Evolutionary conservation across 1,140 invertebrate genomes (phyloP).

Genomic region (Myzus persicae): DNA sequence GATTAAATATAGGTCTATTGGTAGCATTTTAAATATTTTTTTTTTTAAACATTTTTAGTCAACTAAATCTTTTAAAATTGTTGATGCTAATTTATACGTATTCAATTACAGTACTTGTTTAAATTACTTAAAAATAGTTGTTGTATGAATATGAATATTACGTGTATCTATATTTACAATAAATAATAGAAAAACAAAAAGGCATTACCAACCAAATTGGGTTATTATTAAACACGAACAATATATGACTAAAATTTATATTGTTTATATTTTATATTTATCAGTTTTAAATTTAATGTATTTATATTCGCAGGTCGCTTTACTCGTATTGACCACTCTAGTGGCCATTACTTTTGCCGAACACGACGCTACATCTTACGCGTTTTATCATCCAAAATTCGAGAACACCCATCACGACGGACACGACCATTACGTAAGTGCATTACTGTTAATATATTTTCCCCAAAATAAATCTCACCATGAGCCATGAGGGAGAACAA

Average conservation of each 20-base stretch:
- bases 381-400: constrained; percentile 33
- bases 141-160: not conserved
- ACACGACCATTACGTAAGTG: constrained; percentile 42
- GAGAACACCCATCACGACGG: not conserved
- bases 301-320: not conserved
- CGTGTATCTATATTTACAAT: not conserved
- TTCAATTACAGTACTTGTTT: not conserved
- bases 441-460: not conserved
- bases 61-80: not conserved
- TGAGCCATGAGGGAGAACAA: too few species aligned
- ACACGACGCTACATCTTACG: constrained; percentile 39
- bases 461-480: too few species aligned
- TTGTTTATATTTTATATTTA: too few species aligned
- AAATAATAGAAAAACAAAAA: not conserved
- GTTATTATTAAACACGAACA: too few species aligned
- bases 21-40: not conserved
- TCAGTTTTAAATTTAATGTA: not conserved
- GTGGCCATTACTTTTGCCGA: not conserved
- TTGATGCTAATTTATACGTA: not conserved
- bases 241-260: not conserved
- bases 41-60: not conserved
- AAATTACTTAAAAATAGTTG: not conserved
- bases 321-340: not conserved
- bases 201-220: not conserved
- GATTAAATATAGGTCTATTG: not conserved